Evolutionary conservation across 2,888 invertebrate genomes (phyloP).

Genomic region (Drosophila engyochracea): DNA sequence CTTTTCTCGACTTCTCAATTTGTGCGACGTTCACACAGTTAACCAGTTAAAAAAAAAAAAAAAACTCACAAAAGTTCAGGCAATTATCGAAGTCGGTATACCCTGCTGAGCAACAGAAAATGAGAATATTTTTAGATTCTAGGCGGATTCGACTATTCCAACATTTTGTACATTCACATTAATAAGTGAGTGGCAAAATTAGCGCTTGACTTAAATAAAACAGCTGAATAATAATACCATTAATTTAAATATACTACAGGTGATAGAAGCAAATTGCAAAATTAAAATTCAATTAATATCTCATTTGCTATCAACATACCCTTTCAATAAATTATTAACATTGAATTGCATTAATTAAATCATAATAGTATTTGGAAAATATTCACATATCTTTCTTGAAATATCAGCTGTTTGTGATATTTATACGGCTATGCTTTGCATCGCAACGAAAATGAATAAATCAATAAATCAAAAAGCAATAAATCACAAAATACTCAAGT

Average conservation of each 20-base stretch:
- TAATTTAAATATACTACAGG: background rate
- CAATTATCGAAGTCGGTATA: constrained; percentile 2
- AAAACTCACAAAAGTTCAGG: background rate
- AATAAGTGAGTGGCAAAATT: background rate
- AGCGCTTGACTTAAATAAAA: background rate
- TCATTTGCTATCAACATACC: background rate
- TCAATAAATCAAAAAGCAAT: too few species aligned
- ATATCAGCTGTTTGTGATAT: background rate
- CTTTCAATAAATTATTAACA: background rate
- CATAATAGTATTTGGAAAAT: background rate
- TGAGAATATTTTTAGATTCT: background rate
- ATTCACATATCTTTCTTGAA: background rate
- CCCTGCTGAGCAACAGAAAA: constrained; percentile 4
- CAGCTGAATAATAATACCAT: background rate
- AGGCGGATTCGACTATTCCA: background rate
- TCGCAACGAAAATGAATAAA: background rate
- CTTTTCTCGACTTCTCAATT: constrained; percentile 4
- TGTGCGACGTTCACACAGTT: constrained; percentile 10
- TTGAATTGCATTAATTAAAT: background rate
- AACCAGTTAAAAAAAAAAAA: background rate
- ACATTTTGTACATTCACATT: background rate
- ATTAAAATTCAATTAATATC: background rate
- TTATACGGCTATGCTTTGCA: background rate
- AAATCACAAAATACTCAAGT: background rate
- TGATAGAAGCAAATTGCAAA: background rate